These are phyloP conservation scores for Andricus grossulariae DNA, from an alignment of 1,140 invertebrate species.

Conservation along the genomic window DNA sequence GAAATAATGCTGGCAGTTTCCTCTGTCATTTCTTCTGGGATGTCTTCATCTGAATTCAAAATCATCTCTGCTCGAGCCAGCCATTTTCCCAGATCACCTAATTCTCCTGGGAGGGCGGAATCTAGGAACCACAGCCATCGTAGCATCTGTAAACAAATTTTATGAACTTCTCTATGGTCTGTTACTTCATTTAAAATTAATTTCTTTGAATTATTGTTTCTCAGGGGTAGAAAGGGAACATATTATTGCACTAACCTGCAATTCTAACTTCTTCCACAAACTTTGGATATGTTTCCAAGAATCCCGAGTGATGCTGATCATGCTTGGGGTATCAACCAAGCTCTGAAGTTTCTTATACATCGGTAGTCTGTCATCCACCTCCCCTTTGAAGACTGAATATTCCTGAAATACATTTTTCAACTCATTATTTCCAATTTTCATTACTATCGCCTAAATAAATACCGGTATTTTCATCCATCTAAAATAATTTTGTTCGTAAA, in stretches of 20 bases:
- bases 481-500: neutral
- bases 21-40: slow-evolving; percentile 88
- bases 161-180: neutral
- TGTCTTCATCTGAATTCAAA: slow-evolving; percentile 85
- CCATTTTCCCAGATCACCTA: slow-evolving; percentile 92
- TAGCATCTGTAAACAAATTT: slow-evolving; percentile 78
- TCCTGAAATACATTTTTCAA: slow-evolving; percentile 75
- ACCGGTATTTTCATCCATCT: slow-evolving; percentile 25
- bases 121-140: slow-evolving; percentile 92
- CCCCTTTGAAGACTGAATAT: slow-evolving; percentile 82
- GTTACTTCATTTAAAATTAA: neutral
- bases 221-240: too few relatives aligned
- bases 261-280: slow-evolving; percentile 86
- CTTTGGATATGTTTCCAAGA: slow-evolving; percentile 86
- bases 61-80: slow-evolving; percentile 90
- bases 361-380: slow-evolving; percentile 82
- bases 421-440: neutral
- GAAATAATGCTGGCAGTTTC: slow-evolving; percentile 91
- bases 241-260: slow-evolving; percentile 52
- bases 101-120: slow-evolving; percentile 87
- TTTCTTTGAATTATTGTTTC: neutral
- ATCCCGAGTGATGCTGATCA: slow-evolving; percentile 86
- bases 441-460: neutral
- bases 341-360: slow-evolving; percentile 84
- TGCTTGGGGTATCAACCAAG: slow-evolving; percentile 85